A percentile compares a stretch with the other conserved stretches of the same genome.
Evolutionary conservation across 1,140 invertebrate genomes (phyloP).

Genomic region (Nymphalis io): DNA sequence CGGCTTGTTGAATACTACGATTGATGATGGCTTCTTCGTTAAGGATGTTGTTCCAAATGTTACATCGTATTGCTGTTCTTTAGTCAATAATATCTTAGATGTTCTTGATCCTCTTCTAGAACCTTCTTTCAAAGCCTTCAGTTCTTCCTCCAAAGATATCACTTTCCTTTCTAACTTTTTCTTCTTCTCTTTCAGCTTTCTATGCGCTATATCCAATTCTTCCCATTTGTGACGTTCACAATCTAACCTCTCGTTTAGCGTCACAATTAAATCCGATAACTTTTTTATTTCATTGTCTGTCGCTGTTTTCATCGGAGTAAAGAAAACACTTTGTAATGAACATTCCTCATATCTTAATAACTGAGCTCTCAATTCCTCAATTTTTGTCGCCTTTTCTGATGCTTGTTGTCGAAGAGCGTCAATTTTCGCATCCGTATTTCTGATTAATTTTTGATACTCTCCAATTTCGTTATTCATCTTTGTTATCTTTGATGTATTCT

Average conservation of each 20-base stretch:
- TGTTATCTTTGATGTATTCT: constrained; percentile 69
- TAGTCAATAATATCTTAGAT: constrained; percentile 52
- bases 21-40: constrained; percentile 57
- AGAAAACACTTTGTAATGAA: constrained; percentile 73
- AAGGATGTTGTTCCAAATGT: constrained; percentile 31
- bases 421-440: constrained; percentile 71
- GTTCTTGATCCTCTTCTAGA: constrained; percentile 51
- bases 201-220: constrained; percentile 54
- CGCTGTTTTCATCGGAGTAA: constrained; percentile 74
- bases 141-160: constrained; percentile 54
- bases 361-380: constrained; percentile 69
- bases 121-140: constrained; percentile 55
- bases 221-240: constrained; percentile 67
- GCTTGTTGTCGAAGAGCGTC: constrained; percentile 67
- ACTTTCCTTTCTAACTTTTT: constrained; percentile 55
- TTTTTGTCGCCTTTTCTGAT: constrained; percentile 67
- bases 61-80: constrained; percentile 41
- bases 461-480: constrained; percentile 64
- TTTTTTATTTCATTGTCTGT: constrained; percentile 75
- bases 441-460: constrained; percentile 64
- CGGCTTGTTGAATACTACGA: constrained; percentile 50
- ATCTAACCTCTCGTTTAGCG: constrained; percentile 60
- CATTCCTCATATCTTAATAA: constrained; percentile 70
- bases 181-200: constrained; percentile 66
- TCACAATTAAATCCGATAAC: constrained; percentile 62